Conservation (phyloP, 2,888 invertebrate species). For the Epinotia brunnichana region DNA sequence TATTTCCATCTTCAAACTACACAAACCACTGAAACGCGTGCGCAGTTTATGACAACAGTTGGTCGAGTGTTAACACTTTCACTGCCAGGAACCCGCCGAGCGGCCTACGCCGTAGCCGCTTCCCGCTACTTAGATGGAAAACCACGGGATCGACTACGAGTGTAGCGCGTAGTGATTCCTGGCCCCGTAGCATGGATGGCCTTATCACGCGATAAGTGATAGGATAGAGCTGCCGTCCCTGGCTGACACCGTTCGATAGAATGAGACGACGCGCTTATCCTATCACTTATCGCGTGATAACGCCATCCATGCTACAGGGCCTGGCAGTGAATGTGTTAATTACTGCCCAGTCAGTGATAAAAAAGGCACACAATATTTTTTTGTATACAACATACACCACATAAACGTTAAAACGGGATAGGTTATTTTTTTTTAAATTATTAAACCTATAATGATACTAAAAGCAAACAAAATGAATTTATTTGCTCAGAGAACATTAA, state of each 20-base stretch:
- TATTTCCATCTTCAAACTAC: slow-evolving; percentile 46
- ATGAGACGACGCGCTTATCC: too few species aligned
- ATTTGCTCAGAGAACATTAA: background rate
- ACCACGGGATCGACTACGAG: too few species aligned
- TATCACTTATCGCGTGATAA: too few species aligned
- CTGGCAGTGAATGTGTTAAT: background rate
- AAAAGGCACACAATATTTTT: slow-evolving; percentile 13
- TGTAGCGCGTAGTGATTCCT: too few species aligned
- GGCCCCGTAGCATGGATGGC: too few species aligned
- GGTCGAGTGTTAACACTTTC: slow-evolving; percentile 35
- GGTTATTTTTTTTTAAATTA: background rate
- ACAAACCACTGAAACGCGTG: slow-evolving; percentile 56
- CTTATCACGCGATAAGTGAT: too few species aligned
- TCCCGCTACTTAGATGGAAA: too few species aligned
- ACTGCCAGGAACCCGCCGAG: too few species aligned
- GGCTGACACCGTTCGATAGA: too few species aligned
- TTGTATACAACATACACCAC: background rate
- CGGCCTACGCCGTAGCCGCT: too few species aligned
- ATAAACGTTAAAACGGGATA: background rate
- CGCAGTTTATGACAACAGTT: slow-evolving; percentile 75
- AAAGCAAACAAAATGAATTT: background rate
- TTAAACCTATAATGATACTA: background rate
- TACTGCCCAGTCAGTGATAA: slow-evolving; percentile 3
- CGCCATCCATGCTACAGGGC: too few species aligned
- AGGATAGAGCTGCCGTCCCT: too few species aligned